Conservation (phyloP, 2,888 invertebrate genomes). For the Tridacna crocea region DNA sequence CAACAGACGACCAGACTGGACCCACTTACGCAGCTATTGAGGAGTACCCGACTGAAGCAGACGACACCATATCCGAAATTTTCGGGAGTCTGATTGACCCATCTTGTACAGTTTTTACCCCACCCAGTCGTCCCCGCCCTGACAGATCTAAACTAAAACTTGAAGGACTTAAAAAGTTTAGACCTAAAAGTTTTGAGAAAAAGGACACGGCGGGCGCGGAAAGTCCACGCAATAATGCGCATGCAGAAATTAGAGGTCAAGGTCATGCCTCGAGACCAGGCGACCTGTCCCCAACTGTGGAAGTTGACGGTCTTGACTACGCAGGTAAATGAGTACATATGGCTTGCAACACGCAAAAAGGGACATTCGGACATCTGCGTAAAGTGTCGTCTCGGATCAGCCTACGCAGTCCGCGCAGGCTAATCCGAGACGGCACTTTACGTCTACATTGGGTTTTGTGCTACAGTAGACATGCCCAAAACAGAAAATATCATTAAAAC, state of each 20-base stretch:
- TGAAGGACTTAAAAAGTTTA: conserved; percentile 40
- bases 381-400: too few relatives aligned
- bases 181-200: conserved; percentile 42
- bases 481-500: too few relatives aligned
- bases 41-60: conserved; percentile 23
- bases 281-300: conserved; percentile 41
- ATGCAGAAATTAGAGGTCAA: background rate
- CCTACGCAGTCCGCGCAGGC: too few relatives aligned
- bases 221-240: background rate
- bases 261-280: background rate
- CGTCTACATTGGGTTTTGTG: too few relatives aligned
- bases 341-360: too few relatives aligned
- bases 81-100: conserved; percentile 58
- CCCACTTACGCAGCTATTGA: background rate
- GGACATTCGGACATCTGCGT: too few relatives aligned
- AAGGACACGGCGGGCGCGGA: background rate
- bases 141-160: conserved; percentile 50
- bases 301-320: conserved; percentile 40
- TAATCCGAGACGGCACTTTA: too few relatives aligned
- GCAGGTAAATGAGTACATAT: conserved; percentile 24
- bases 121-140: conserved; percentile 18
- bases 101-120: background rate
- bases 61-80: conserved; percentile 49
- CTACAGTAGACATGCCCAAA: too few relatives aligned
- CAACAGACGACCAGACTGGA: background rate